Percentiles rank a stretch among this genome's conserved stretches.
phyloP scores from a whole-genome alignment of 2,888 invertebrate species.

The Acrobasis suavella region DNA sequence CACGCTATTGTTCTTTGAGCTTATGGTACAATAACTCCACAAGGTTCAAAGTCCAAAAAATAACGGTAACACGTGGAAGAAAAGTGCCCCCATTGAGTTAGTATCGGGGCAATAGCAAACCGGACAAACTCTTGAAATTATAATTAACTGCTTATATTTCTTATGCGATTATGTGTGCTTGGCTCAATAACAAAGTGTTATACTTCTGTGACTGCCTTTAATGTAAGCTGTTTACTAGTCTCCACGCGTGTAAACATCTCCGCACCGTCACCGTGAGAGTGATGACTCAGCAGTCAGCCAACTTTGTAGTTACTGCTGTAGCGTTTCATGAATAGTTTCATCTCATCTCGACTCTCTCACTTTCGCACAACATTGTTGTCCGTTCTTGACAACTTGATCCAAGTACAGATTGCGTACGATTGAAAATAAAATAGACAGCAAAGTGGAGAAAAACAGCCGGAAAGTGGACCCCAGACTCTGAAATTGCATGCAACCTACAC shows the following conservation, averaged over 20 bases:
- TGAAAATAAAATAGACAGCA: too few relatives aligned
- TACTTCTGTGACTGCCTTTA: background rate
- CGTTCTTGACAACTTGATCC: background rate
- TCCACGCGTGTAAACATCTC: background rate
- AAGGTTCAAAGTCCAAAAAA: background rate
- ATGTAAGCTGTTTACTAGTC: background rate
- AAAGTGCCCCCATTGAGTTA: background rate
- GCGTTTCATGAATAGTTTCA: background rate
- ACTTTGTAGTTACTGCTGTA: background rate
- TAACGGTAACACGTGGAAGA: background rate
- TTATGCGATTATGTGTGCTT: background rate
- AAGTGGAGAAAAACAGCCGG: too few relatives aligned
- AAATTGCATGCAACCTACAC: too few relatives aligned
- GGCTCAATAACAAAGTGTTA: background rate
- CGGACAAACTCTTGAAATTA: too few relatives aligned
- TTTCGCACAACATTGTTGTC: background rate
- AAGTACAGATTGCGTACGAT: too few relatives aligned
- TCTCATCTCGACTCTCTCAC: conserved; percentile 6
- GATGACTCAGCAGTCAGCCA: conserved; percentile 6
- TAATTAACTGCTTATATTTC: too few relatives aligned
- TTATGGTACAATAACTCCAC: too few relatives aligned
- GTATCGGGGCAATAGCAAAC: too few relatives aligned
- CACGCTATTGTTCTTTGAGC: too few relatives aligned
- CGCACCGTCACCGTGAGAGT: background rate
- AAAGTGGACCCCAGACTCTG: too few relatives aligned